Evolutionary conservation across 1,140 invertebrate species (phyloP).

Genomic region (Manduca sexta): DNA sequence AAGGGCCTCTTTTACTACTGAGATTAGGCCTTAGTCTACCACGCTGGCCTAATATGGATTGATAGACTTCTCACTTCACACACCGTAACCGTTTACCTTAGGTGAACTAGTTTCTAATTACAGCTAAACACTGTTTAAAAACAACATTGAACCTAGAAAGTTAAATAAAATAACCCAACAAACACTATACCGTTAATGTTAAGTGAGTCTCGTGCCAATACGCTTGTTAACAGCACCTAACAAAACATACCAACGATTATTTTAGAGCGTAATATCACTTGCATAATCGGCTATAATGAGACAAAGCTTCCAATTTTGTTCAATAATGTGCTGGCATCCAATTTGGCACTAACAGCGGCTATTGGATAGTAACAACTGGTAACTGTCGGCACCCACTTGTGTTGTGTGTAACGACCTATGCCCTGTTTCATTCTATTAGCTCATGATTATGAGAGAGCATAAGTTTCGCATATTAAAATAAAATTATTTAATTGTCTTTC

Average conservation of each 20-base stretch:
- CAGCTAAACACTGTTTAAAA: no score
- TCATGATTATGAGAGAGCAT: not conserved
- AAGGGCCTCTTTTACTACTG: no score
- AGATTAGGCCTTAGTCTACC: no score
- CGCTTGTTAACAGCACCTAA: not conserved
- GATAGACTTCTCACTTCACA: no score
- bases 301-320: slow-evolving; percentile 6
- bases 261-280: slow-evolving; percentile 1
- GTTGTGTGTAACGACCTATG: not conserved
- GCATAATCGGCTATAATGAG: slow-evolving; percentile 2
- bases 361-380: slow-evolving; percentile 1
- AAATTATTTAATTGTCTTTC: no score
- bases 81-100: no score
- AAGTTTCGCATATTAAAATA: no score
- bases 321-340: slow-evolving; percentile 4
- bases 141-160: no score
- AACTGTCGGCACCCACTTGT: not conserved
- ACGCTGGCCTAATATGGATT: no score
- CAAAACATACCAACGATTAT: not conserved
- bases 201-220: not conserved
- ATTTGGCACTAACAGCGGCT: slow-evolving; percentile 3
- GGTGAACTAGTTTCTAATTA: no score
- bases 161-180: no score
- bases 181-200: no score
- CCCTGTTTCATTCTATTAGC: not conserved